Evolutionary conservation across 2,113 vertebrate genomes (phyloP), one percentile per base, ranked within the genome.

Genomic region (Eulacestoma nigropectus): DNA sequence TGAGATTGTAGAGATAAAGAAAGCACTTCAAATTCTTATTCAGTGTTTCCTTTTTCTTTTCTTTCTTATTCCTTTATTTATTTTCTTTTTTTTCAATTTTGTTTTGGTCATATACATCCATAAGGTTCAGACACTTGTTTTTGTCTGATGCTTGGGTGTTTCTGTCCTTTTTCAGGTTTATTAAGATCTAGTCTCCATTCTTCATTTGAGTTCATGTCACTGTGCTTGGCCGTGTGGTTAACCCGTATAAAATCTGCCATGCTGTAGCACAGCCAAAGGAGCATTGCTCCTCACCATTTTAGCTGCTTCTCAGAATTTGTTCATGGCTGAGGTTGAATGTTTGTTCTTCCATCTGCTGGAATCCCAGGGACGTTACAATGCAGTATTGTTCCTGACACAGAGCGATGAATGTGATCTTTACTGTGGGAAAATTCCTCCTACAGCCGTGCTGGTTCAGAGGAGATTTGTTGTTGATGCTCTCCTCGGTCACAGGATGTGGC

Each of bases 391-490:
- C 69, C 84, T 92, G 95, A 79, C 92, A 22, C 13, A 3, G 64
- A 60, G 41, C 4, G 0, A 14, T 72, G 90, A 92, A 70, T 78
- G 80, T 87, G 85, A 81, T 84, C 47, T 75, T 79, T 83, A 16
- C 76, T 92, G 79, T 96, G 94, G 89, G 94, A 91, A 96, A 91
- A 85, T 84, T 95, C 80, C 87, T 87, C 47, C 7, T 47, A 72
- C 56, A 52, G 78, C 52, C 7, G 0, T 32, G 42, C 80, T 81
- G 64, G 37, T 74, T 83, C 3, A 7, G 55, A 65, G 49, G 57
- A 68, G 47, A 23, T 74, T 87, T 93, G 33, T 83, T 94, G 75
- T 68, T 68, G 92, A 22, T 84, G 68, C 41, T 93, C 21, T 65
- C n/a, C 35, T 85, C 0, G 0, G 63, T 73, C 88, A 67, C 59